A percentile compares a stretch with the other conserved stretches of the same genome.
phyloP scores from a whole-genome alignment of 1,140 invertebrate species.

The Rhyacophila brunnea region DNA sequence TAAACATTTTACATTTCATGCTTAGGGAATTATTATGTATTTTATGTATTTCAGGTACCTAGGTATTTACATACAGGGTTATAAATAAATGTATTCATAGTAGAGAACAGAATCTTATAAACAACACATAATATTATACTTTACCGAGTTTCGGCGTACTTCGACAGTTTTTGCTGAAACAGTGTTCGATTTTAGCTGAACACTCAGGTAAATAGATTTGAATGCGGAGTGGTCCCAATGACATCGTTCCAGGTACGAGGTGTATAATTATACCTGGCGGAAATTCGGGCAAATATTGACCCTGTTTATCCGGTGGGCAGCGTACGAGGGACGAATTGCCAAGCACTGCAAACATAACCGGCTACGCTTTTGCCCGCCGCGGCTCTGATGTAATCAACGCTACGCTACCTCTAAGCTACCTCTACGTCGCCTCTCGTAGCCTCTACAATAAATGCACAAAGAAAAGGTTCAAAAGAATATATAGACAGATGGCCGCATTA shows the following conservation, averaged over 20 bases:
- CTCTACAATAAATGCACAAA: neutral
- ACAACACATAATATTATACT: no score
- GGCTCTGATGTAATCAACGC: neutral
- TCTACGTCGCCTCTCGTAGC: neutral
- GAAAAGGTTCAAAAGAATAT: no score
- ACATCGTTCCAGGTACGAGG: slow-evolving; percentile 5
- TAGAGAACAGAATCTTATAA: no score
- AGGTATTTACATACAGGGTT: no score
- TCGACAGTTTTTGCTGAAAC: neutral
- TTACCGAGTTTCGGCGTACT: no score
- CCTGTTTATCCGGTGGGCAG: slow-evolving; percentile 25
- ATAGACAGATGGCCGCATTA: no score
- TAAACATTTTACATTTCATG: no score
- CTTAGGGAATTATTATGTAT: no score
- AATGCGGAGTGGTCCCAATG: slow-evolving; percentile 4
- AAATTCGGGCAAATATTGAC: slow-evolving; percentile 32
- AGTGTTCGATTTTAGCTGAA: slow-evolving; percentile 2
- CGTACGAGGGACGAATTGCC: slow-evolving; percentile 18
- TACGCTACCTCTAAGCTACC: no score
- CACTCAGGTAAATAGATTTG: slow-evolving; percentile 17
- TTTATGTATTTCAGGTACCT: no score
- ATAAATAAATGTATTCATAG: no score
- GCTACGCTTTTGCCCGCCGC: slow-evolving; percentile 2
- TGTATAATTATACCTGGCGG: slow-evolving; percentile 29
- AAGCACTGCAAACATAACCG: slow-evolving; percentile 20